Evolutionary conservation across 2,888 invertebrate species (phyloP), one percentile per base, ranked within the genome.

Genomic region (Allophyes oxyacanthae): DNA sequence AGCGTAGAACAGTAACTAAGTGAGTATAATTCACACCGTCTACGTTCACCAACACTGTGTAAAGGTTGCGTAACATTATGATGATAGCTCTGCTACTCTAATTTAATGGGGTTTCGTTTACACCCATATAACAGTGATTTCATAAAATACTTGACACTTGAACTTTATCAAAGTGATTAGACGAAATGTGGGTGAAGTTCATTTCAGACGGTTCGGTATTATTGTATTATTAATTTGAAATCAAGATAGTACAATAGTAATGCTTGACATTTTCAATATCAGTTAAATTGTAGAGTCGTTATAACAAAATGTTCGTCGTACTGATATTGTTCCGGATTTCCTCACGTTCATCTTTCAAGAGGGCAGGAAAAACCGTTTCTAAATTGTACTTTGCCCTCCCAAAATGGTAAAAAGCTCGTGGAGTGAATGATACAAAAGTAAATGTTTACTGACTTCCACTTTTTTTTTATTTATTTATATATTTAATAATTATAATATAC

Each of bases 1-100:
- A 91, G 87, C 84, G 80, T 62, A 73, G 82, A 81, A 83, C 83
- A 80, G 83, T 83, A 87, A 88, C 86, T 87, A 86, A 89, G 86
- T 86, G 87, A 83, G 85, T 82, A 84, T 88, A 87, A 90, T 87
- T 87, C 83, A 84, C 83, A 72, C 75, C 78, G 70, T 69, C 77
- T 83, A 75, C 78, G 70, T 69, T 83, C 83, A 79, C 79, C 73
- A 64, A 66, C 75, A 75, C 46, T 37, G 45, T 54, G 56, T 59
- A 37, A 58, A 60, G 59, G 66, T 61, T 60, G 37, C 40, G 45
- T 40, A 45, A 41, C 44, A 50, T 62, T 64, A 58, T 36, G 36
- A 51, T 53, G 63, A 43, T 60, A 43, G 57, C 45, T 36, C 30
- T 20, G 38, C 36, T 42, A 10, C 42, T 45, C 38, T 52, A 32